These are phyloP conservation scores for Empis stercorea DNA, from an alignment of 2,888 invertebrate genomes.

Conservation along the genomic window DNA sequence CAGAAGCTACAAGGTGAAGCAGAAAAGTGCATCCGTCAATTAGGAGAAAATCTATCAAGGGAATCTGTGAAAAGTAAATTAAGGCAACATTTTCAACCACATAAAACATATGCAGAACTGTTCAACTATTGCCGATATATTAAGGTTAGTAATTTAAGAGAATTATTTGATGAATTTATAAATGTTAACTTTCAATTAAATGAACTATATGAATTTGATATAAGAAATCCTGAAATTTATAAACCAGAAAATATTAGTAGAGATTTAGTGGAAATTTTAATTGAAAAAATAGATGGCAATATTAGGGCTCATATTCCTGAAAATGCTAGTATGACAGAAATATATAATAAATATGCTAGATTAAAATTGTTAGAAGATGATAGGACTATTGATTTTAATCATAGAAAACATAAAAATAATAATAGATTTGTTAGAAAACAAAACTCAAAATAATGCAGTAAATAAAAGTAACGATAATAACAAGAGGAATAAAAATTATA, in stretches of 20 bases:
- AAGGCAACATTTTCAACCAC: background rate
- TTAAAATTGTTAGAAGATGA: background rate
- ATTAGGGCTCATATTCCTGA: conserved; percentile 1
- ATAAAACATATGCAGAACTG: background rate
- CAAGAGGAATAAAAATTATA: too few species aligned
- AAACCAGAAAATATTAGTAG: background rate
- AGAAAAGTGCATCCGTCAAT: background rate
- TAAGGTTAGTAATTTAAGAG: background rate
- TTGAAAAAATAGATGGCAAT: conserved; percentile 1
- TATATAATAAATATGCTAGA: background rate
- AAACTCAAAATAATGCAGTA: too few species aligned
- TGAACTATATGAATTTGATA: background rate
- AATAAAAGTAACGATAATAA: too few species aligned
- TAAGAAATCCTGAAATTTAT: background rate
- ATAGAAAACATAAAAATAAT: background rate
- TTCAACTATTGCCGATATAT: background rate
- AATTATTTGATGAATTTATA: background rate
- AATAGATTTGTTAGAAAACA: too few species aligned
- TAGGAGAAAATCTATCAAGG: background rate
- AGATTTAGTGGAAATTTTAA: conserved; percentile 11
- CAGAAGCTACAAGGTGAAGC: background rate
- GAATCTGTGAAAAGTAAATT: background rate
- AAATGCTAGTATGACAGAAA: background rate
- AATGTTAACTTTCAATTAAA: background rate
- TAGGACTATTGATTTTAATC: background rate